Percentiles rank a stretch among this genome's conserved stretches.
Evolutionary conservation across 1,140 invertebrate species (phyloP).

Genomic region (Lethrus apterus): DNA sequence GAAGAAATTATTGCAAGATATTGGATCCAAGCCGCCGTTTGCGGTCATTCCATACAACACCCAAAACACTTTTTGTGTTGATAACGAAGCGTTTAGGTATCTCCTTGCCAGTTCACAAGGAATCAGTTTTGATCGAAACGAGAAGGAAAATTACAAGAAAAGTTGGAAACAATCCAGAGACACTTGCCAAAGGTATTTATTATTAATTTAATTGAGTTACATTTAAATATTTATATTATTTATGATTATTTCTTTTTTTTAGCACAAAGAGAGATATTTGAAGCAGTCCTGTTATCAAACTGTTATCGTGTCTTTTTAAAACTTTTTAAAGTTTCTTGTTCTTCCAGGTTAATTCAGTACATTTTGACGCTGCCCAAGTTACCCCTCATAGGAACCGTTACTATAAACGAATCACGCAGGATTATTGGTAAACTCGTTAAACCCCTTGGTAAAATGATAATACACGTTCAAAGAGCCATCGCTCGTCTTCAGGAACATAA

Average conservation of each 20-base stretch:
- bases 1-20: slow-evolving; percentile 15
- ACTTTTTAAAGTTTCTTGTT: too few species aligned
- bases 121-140: slow-evolving; percentile 18
- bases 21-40: not conserved
- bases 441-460: slow-evolving; percentile 34
- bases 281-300: too few species aligned
- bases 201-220: too few species aligned
- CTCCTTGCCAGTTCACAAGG: slow-evolving; percentile 26
- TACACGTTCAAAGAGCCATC: slow-evolving; percentile 30
- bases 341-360: slow-evolving; percentile 32
- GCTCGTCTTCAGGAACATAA: slow-evolving; percentile 24
- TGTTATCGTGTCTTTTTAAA: too few species aligned
- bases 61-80: slow-evolving; percentile 31
- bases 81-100: slow-evolving; percentile 34
- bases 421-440: slow-evolving; percentile 30
- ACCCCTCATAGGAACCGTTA: slow-evolving; percentile 29
- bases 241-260: too few species aligned
- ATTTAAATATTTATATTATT: too few species aligned
- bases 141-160: slow-evolving; percentile 16
- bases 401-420: slow-evolving; percentile 34
- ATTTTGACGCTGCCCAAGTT: slow-evolving; percentile 20
- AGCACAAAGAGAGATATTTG: too few species aligned
- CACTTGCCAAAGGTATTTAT: not conserved
- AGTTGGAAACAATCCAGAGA: slow-evolving; percentile 31
- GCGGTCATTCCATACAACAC: slow-evolving; percentile 25